Percentiles rank a stretch among this genome's conserved stretches.
These are phyloP conservation scores for Ricordea florida DNA, from an alignment of 92 coral and sea anemone genomes.

Conservation along the genomic window DNA sequence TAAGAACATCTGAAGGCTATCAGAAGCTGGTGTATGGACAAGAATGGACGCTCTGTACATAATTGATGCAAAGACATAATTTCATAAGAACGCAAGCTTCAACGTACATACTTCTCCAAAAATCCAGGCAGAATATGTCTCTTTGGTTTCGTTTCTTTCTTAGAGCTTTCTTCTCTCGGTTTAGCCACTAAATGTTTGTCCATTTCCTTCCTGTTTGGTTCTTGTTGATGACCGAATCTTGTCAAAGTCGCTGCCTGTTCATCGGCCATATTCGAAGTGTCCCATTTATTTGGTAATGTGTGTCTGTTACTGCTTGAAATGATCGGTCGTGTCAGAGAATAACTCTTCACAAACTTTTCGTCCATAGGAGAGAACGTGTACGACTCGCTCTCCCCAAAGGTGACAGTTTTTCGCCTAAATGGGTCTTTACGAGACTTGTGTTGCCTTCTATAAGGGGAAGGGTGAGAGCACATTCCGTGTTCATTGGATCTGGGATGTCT, in stretches of 20 bases:
- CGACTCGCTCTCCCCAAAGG: constrained; percentile 76
- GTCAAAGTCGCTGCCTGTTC: background rate
- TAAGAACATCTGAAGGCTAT: background rate
- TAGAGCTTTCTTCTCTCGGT: background rate
- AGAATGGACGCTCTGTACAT: constrained; percentile 9
- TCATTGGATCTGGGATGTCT: background rate
- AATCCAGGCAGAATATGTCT: constrained; percentile 11
- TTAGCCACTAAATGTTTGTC: background rate
- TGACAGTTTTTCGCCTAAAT: constrained; percentile 78
- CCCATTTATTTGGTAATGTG: constrained; percentile 12
- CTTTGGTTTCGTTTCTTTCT: background rate
- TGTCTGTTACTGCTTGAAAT: constrained; percentile 13
- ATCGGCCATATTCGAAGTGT: background rate
- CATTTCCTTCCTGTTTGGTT: background rate
- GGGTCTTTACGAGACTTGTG: constrained; percentile 55
- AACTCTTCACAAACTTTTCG: background rate
- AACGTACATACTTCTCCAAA: constrained; percentile 20
- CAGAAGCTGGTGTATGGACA: too few relatives aligned
- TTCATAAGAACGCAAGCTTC: background rate
- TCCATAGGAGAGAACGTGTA: constrained; percentile 6
- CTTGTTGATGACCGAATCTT: background rate
- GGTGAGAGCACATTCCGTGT: constrained; percentile 1
- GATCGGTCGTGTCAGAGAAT: constrained; percentile 2
- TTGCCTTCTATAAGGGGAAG: constrained; percentile 39
- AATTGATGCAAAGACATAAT: background rate